phyloP scores from a whole-genome alignment of 2,888 invertebrate species.

The Nesidiocoris tenuis region DNA sequence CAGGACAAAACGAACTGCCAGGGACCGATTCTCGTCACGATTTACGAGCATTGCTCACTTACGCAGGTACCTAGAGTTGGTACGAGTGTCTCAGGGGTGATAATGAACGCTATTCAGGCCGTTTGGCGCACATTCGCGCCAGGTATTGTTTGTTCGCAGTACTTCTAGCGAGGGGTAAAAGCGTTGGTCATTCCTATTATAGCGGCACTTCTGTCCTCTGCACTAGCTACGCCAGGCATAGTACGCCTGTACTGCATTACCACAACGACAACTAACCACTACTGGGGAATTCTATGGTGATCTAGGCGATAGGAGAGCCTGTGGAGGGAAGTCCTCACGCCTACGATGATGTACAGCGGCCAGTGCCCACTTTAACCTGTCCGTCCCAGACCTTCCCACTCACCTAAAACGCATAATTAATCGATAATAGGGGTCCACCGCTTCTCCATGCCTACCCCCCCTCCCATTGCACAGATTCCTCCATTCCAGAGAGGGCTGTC shows the following conservation, averaged over 20 bases:
- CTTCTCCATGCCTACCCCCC: neutral
- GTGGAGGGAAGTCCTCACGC: neutral
- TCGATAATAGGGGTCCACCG: slow-evolving; percentile 27
- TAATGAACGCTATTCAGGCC: neutral
- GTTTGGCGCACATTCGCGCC: neutral
- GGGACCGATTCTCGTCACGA: neutral
- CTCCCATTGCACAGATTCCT: neutral
- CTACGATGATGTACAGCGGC: slow-evolving; percentile 14
- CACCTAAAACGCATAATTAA: slow-evolving; percentile 31
- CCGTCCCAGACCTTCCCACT: slow-evolving; percentile 14
- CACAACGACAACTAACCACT: neutral
- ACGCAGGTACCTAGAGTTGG: neutral
- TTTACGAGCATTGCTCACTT: neutral
- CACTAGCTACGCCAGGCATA: neutral
- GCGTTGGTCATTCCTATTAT: neutral
- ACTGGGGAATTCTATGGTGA: neutral
- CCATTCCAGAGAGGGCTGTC: too few species aligned
- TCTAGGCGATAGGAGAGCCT: neutral
- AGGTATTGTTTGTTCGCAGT: neutral
- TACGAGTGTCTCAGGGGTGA: neutral
- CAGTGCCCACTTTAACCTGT: slow-evolving; percentile 18
- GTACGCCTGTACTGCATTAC: neutral
- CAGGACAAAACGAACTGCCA: neutral
- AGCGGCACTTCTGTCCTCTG: neutral
- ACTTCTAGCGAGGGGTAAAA: neutral